A percentile compares a stretch with the other conserved stretches of the same genome.
These are phyloP conservation scores for Axis porcinus DNA, from an alignment of 2,113 vertebrate species.

Conservation along the genomic window DNA sequence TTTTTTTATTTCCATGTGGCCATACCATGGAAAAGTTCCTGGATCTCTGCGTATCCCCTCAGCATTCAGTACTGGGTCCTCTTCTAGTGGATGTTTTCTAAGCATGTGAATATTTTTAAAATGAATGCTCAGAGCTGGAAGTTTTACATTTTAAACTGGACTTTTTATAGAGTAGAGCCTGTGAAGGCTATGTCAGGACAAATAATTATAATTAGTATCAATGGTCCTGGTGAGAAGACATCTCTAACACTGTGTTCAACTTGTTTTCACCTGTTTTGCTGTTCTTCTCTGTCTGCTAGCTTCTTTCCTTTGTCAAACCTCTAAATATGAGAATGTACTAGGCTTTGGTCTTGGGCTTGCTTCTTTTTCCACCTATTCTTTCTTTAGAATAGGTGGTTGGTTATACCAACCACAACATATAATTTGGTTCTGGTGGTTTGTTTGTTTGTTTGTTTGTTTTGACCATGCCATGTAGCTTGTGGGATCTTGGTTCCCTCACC, in stretches of 20 bases:
- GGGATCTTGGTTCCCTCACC: neutral
- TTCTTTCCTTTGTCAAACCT: neutral
- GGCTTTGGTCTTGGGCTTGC: neutral
- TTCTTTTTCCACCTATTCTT: neutral
- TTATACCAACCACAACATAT: neutral
- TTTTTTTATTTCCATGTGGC: neutral
- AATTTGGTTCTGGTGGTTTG: neutral
- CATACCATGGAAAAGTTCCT: neutral
- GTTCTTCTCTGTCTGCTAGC: neutral
- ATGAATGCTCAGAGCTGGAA: neutral
- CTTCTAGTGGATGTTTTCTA: neutral
- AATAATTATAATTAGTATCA: neutral
- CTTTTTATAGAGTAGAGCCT: neutral
- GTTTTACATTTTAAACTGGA: neutral
- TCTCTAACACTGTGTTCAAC: neutral
- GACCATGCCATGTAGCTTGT: neutral
- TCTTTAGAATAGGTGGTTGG: neutral
- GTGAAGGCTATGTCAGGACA: neutral
- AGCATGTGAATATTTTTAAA: neutral
- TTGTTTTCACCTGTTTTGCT: neutral
- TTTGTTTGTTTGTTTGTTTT: no score
- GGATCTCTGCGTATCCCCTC: neutral
- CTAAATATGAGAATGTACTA: neutral
- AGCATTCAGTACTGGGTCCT: neutral
- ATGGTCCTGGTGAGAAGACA: neutral